Conservation (phyloP, 2,888 invertebrate species). For the Meloe dianella region DNA sequence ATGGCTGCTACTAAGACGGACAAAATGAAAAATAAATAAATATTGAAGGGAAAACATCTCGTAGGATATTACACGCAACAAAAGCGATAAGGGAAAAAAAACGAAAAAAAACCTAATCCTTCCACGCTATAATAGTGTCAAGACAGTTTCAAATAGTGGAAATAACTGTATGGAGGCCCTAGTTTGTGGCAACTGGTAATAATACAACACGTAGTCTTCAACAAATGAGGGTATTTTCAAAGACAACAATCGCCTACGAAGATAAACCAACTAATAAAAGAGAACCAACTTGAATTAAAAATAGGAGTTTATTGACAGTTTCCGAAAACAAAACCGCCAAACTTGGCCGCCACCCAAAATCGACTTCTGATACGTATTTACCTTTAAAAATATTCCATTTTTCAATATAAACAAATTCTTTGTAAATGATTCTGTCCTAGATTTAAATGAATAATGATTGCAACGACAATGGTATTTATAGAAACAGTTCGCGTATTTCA, state of each 20-base stretch:
- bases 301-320: background rate
- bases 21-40: background rate
- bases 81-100: background rate
- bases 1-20: background rate
- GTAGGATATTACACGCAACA: too few relatives aligned
- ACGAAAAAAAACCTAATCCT: background rate
- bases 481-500: background rate
- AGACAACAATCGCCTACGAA: background rate
- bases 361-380: background rate
- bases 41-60: background rate
- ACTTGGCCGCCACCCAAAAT: background rate
- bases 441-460: slow-evolving; percentile 1
- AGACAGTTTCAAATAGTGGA: background rate
- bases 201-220: background rate
- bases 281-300: slow-evolving; percentile 1
- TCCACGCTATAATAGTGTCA: background rate
- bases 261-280: background rate
- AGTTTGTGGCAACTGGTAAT: background rate
- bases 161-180: background rate
- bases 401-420: slow-evolving; percentile 3
- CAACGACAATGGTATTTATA: background rate
- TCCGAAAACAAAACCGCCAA: background rate
- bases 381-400: slow-evolving; percentile 1
- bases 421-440: background rate
- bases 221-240: background rate